phyloP scores from a whole-genome alignment of 2,113 vertebrate genomes.

The Excalfactoria chinensis region DNA sequence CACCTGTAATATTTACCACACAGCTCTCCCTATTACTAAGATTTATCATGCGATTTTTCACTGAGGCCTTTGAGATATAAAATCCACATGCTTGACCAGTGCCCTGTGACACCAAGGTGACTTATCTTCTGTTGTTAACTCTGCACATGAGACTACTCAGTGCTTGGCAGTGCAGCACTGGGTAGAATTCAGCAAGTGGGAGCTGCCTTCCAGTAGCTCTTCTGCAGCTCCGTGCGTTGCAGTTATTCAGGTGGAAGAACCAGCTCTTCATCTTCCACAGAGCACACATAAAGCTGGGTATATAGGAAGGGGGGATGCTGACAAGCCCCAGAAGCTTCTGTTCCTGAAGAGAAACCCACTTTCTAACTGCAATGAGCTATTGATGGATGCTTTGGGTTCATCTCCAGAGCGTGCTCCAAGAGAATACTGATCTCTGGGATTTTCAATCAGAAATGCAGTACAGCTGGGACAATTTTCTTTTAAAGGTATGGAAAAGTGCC shows the following conservation, averaged over 20 bases:
- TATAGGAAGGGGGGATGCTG: background rate
- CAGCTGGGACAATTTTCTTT: background rate
- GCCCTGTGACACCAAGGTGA: background rate
- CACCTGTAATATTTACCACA: background rate
- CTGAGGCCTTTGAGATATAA: background rate
- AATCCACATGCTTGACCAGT: background rate
- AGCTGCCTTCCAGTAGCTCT: rapidly evolving
- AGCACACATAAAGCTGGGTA: background rate
- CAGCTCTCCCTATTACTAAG: background rate
- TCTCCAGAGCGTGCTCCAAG: background rate
- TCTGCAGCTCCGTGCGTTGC: background rate
- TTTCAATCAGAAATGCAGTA: background rate
- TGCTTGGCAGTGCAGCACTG: rapidly evolving
- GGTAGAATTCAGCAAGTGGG: background rate
- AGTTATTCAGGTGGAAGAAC: background rate
- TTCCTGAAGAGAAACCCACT: background rate
- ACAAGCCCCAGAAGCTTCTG: background rate
- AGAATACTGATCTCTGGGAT: background rate
- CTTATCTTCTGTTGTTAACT: background rate
- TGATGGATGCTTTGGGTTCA: background rate
- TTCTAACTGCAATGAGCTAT: background rate
- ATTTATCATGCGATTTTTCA: background rate
- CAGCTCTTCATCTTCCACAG: background rate
- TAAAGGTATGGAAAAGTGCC: background rate
- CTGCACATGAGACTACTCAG: background rate